Conservation (phyloP, 2,888 invertebrate species). For the Iphiclides podalirius region DNA sequence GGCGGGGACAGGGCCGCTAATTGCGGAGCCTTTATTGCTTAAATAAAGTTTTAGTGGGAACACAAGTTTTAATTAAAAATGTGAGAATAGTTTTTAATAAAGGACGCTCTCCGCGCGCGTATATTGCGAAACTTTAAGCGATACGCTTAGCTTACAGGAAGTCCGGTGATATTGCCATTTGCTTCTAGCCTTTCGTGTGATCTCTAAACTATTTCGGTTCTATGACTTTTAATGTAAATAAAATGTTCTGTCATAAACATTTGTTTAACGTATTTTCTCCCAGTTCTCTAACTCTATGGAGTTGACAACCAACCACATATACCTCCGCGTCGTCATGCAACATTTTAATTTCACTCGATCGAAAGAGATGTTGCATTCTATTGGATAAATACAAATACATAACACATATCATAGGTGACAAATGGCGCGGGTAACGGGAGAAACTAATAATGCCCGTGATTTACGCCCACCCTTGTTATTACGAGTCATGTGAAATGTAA, state of each 20-base stretch:
- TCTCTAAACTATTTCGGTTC: conserved; percentile 24
- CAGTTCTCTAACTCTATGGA: too few relatives aligned
- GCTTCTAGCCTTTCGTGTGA: conserved; percentile 31
- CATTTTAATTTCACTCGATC: too few relatives aligned
- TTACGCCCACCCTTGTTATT: conserved; percentile 79
- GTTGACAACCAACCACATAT: too few relatives aligned
- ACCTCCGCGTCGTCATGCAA: too few relatives aligned
- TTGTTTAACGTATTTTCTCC: too few relatives aligned
- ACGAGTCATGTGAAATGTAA: conserved; percentile 80
- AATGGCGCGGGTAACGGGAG: conserved; percentile 69
- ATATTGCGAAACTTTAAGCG: conserved; percentile 79
- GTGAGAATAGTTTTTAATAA: conserved; percentile 81
- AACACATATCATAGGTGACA: conserved; percentile 66
- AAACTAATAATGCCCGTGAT: conserved; percentile 79
- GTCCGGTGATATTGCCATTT: conserved; percentile 64
- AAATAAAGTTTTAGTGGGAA: conserved; percentile 80
- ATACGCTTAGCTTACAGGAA: conserved; percentile 75
- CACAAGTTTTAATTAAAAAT: conserved; percentile 81
- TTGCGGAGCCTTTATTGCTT: conserved; percentile 80
- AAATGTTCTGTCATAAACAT: too few relatives aligned
- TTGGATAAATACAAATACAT: too few relatives aligned
- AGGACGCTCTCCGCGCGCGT: conserved; percentile 74
- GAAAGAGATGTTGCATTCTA: too few relatives aligned
- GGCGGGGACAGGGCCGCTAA: conserved; percentile 76
- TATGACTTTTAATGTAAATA: not conserved